Base-by-base conservation (phyloP, 2,888 invertebrate species). In the Siphonodentalium dalli region DNA sequence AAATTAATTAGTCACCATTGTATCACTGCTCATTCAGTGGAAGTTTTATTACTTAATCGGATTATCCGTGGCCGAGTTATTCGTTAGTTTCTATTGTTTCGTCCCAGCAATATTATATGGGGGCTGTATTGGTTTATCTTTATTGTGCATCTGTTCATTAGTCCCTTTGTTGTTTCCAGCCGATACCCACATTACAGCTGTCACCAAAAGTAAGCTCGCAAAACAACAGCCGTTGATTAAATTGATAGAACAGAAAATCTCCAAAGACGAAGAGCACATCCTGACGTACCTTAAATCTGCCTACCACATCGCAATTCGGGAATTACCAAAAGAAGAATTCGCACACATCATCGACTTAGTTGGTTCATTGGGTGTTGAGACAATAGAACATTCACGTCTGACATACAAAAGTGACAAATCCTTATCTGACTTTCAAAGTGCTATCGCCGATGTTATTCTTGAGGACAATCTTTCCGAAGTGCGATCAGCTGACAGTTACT, bases 401-500 rank as follows among this genome's bases (percentile, higher is more conserved):
- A 15, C 20, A 1, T 51, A 51, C 13, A 46, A 37, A 15, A 39
- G 39, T 26, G 9, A 24, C 7, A 29, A 31, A 27, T 43, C 50
- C 43, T 41, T 54, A 5, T 38, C 44, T 11, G 44, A 58, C 35
- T 35, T 58, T 38, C 58, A 58, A 11, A 18, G 27, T 21, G 43
- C 39, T 13, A 45, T 46, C 20, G 23, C 33, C 21, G 26, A 39
- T 15, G 42, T 54, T 4, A 46, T 50, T 11, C 7, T 49, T 18
- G 42, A 46, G 21, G 46, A 42, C 13, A 38, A 27, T 20, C 7
- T 40, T 6, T 7, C 18, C 9, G 20, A 42, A n/a, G 43, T 52
- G 11, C 18, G 41, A 7, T 1, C 37, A 4, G 27, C 50, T 20
- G 42, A 18, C 3, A 31, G 34, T 2, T 50, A 18, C 35, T 33